Percentiles rank a stretch among this genome's conserved stretches.
Conservation (phyloP, 2,888 invertebrate species). For the Drepanosiphum platanoidis region DNA sequence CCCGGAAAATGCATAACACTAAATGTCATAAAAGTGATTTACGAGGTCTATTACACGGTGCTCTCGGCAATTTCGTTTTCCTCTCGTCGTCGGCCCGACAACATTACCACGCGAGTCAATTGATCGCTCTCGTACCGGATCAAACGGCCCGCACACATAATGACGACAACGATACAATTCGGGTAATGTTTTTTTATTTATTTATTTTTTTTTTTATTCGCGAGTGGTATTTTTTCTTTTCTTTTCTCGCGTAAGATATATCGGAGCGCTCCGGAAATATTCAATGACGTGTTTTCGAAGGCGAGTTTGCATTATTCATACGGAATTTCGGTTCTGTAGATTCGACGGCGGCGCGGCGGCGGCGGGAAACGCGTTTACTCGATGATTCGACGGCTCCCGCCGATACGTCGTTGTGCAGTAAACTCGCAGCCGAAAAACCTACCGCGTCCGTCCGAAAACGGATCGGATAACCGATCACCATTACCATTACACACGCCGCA, state of each 20-base stretch:
- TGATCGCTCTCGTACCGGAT: constrained; percentile 24
- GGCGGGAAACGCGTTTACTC: neutral
- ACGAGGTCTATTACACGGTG: constrained; percentile 18
- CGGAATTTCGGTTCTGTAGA: neutral
- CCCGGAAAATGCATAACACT: constrained; percentile 16
- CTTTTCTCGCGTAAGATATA: neutral
- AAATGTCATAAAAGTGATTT: constrained; percentile 53
- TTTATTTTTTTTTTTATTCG: too few relatives aligned
- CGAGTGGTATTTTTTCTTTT: too few relatives aligned
- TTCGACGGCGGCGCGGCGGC: too few relatives aligned
- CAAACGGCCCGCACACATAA: neutral
- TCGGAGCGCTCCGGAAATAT: neutral
- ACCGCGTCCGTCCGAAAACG: neutral
- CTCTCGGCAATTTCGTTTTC: constrained; percentile 7
- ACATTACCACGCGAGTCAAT: constrained; percentile 14
- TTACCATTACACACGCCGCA: too few relatives aligned
- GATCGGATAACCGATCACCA: neutral
- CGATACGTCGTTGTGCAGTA: neutral
- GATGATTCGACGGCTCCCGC: neutral
- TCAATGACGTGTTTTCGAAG: neutral
- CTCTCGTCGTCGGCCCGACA: constrained; percentile 1
- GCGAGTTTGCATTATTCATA: constrained; percentile 41
- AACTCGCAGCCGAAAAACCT: neutral
- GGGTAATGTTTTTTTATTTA: neutral
- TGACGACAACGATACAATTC: neutral